Conservation (phyloP, 2,888 invertebrate species). For the Mythimna vitellina region DNA sequence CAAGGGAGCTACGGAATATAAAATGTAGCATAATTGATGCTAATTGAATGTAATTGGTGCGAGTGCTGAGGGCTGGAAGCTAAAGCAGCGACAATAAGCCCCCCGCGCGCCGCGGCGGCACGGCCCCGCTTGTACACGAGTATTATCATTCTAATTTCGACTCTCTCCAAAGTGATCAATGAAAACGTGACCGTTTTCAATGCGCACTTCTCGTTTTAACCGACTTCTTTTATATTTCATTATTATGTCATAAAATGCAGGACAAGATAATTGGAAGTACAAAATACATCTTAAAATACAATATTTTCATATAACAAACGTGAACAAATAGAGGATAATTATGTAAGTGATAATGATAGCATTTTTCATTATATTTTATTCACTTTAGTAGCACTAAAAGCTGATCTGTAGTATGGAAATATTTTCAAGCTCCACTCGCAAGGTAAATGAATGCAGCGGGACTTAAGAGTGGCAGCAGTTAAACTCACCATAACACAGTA, state of each 20-base stretch:
- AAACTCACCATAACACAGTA: constrained; percentile 41
- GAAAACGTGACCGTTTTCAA: constrained; percentile 38
- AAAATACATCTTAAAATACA: constrained; percentile 23
- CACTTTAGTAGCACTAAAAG: background rate
- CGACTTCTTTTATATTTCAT: constrained; percentile 21
- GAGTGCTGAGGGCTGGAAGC: background rate
- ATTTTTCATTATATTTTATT: background rate
- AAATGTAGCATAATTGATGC: constrained; percentile 21
- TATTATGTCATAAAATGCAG: constrained; percentile 14
- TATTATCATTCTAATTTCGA: constrained; percentile 38
- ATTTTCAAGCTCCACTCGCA: constrained; percentile 5
- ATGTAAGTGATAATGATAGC: background rate
- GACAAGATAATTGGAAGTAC: constrained; percentile 36
- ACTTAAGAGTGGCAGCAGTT: constrained; percentile 52
- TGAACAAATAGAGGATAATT: too few relatives aligned
- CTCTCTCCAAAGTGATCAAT: constrained; percentile 33
- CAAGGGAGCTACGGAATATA: background rate
- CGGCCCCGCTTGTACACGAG: constrained; percentile 18
- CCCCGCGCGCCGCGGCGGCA: background rate
- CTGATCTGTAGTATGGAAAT: constrained; percentile 10
- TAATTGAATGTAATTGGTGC: constrained; percentile 35
- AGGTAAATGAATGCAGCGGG: constrained; percentile 44
- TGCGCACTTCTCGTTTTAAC: constrained; percentile 3
- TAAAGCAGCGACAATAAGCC: background rate
- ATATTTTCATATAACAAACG: background rate